Evolutionary conservation across 2,888 invertebrate species (phyloP).

Genomic region (Amblyjoppa proteus): DNA sequence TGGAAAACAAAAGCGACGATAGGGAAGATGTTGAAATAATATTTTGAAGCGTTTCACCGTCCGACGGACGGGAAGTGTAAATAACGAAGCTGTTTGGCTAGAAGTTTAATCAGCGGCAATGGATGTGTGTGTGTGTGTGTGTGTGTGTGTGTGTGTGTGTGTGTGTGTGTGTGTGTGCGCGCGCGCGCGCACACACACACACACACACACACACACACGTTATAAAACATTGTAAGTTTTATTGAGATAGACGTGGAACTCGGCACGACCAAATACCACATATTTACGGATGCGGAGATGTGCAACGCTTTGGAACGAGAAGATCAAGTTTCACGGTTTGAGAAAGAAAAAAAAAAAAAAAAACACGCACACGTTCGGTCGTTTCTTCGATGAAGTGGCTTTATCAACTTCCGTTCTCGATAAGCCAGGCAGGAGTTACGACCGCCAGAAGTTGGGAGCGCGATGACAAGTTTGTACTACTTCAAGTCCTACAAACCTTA

Average conservation of each 20-base stretch:
- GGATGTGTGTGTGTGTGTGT: background rate
- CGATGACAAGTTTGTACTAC: constrained; percentile 13
- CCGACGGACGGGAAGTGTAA: background rate
- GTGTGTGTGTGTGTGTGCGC: background rate
- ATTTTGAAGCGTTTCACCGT: background rate
- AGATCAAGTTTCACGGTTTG: constrained; percentile 48
- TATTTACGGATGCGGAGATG: constrained; percentile 42
- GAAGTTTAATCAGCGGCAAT: constrained; percentile 27
- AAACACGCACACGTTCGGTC: constrained; percentile 13
- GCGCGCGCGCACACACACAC: too few relatives aligned
- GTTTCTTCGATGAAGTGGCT: constrained; percentile 54
- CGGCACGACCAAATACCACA: constrained; percentile 2
- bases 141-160: background rate
- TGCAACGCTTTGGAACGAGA: constrained; percentile 32
- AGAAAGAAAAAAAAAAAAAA: constrained; percentile 23
- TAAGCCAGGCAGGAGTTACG: constrained; percentile 46
- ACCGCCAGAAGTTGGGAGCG: constrained; percentile 17
- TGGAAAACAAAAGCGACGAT: background rate
- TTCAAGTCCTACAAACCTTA: background rate
- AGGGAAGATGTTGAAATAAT: constrained; percentile 4
- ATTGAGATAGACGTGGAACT: constrained; percentile 37
- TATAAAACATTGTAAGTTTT: constrained; percentile 17
- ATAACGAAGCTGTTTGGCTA: constrained; percentile 2
- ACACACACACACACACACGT: background rate
- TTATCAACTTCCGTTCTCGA: constrained; percentile 71